A percentile compares a stretch with the other conserved stretches of the same genome.
Evolutionary conservation across 2,113 vertebrate genomes (phyloP).

Genomic region (Aphelocoma coerulescens): DNA sequence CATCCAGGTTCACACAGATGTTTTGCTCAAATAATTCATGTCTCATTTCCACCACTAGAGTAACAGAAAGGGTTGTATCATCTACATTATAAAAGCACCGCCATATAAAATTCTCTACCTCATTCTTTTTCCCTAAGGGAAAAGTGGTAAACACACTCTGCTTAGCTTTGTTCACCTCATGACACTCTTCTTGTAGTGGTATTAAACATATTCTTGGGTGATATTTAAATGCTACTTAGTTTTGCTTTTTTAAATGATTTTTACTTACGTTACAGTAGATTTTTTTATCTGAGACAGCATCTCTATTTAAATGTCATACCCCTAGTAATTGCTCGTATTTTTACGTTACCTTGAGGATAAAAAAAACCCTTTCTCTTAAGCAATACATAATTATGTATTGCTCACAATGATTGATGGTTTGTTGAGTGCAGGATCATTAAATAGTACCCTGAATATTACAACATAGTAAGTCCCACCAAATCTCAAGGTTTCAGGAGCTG

Average conservation of each 20-base stretch:
- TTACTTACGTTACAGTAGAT: background rate
- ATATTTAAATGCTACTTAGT: background rate
- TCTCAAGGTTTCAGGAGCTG: constrained; percentile 8
- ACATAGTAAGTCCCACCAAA: background rate
- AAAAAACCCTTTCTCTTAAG: background rate
- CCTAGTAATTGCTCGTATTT: constrained; percentile 14
- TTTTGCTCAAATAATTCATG: background rate
- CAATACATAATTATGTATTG: constrained; percentile 34
- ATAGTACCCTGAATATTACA: constrained; percentile 14
- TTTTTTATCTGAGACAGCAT: background rate
- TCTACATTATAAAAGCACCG: background rate
- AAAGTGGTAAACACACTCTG: background rate
- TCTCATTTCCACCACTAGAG: background rate
- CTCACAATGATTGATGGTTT: constrained; percentile 31
- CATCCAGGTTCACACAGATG: accelerated
- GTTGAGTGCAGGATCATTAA: constrained; percentile 13
- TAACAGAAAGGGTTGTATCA: background rate
- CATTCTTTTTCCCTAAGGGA: background rate
- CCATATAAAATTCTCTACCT: background rate
- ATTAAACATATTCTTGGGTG: background rate
- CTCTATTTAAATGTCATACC: constrained; percentile 29
- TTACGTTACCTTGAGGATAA: background rate
- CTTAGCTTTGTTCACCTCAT: background rate
- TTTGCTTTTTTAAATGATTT: background rate
- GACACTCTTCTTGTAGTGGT: background rate